Evolutionary conservation across 2,797 vertebrate genomes (phyloP).

Genomic region (Steatocranus sp.): DNA sequence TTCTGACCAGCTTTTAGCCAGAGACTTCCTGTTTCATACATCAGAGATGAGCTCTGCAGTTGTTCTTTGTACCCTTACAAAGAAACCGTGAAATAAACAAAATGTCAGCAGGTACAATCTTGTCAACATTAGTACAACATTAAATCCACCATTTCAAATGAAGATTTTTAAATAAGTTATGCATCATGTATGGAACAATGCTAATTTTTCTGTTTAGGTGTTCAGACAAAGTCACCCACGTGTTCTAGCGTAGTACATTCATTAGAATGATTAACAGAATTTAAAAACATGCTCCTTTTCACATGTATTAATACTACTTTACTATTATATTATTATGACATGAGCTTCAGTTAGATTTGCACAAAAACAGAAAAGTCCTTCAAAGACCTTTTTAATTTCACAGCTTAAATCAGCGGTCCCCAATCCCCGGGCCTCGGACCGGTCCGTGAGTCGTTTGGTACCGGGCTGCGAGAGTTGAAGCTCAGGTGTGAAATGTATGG

Average conservation of each 20-base stretch:
- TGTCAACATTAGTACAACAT: background rate
- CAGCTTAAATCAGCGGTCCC: no score
- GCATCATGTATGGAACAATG: background rate
- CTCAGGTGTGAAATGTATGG: no score
- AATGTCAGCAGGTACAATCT: background rate
- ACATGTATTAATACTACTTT: background rate
- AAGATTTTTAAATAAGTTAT: background rate
- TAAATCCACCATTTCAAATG: background rate
- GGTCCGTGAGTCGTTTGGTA: no score
- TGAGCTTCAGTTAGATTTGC: background rate
- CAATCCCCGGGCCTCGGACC: no score
- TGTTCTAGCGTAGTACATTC: background rate
- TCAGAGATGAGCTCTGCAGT: rapidly evolving
- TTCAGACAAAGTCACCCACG: background rate
- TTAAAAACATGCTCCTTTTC: background rate
- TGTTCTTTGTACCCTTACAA: background rate
- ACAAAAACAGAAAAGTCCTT: background rate
- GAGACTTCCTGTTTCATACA: background rate
- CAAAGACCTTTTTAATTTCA: background rate
- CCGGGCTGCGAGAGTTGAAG: no score
- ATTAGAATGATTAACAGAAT: background rate
- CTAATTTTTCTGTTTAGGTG: background rate
- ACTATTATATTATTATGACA: background rate
- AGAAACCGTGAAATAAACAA: background rate
- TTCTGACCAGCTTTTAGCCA: background rate